phyloP scores from a whole-genome alignment of 1,140 invertebrate species.

The Phortica variegata region DNA sequence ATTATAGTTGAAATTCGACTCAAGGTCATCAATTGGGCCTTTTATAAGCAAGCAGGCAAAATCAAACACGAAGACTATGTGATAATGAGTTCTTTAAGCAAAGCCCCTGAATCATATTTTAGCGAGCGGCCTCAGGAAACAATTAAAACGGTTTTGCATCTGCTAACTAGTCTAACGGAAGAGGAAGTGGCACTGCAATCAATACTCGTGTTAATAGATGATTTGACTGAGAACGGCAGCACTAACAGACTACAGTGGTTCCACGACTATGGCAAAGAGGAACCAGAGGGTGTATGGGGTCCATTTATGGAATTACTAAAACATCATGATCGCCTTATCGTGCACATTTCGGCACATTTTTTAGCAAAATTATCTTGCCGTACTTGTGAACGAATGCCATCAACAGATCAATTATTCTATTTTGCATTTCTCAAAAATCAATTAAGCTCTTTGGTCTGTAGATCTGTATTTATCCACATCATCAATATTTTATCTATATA shows the following conservation, averaged over 20 bases:
- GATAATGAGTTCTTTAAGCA: constrained; percentile 87
- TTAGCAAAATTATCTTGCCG: constrained; percentile 98
- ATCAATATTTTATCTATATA: no score
- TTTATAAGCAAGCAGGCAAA: constrained; percentile 96
- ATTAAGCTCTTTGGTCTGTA: no score
- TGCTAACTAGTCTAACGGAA: no score
- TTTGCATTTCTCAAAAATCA: constrained; percentile 98
- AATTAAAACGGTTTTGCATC: constrained; percentile 91
- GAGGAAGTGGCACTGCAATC: constrained; percentile 99
- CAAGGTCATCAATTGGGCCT: constrained; percentile 91
- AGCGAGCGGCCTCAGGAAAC: constrained; percentile 76
- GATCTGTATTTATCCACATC: no score
- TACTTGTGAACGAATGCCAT: constrained; percentile 89
- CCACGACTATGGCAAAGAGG: constrained; percentile 80
- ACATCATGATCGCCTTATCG: constrained; percentile 94
- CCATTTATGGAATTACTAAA: constrained; percentile 95
- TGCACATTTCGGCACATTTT: constrained; percentile 96
- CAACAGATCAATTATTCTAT: constrained; percentile 94
- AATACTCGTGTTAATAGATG: constrained; percentile 97
- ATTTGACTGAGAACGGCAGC: no score
- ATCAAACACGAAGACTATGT: constrained; percentile 93
- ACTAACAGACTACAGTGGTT: no score
- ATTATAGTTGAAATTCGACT: constrained; percentile 88
- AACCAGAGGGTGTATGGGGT: constrained; percentile 91
- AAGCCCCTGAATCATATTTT: constrained; percentile 69